phyloP scores from a whole-genome alignment of 2,888 invertebrate genomes.

The Napeogenes sylphis region DNA sequence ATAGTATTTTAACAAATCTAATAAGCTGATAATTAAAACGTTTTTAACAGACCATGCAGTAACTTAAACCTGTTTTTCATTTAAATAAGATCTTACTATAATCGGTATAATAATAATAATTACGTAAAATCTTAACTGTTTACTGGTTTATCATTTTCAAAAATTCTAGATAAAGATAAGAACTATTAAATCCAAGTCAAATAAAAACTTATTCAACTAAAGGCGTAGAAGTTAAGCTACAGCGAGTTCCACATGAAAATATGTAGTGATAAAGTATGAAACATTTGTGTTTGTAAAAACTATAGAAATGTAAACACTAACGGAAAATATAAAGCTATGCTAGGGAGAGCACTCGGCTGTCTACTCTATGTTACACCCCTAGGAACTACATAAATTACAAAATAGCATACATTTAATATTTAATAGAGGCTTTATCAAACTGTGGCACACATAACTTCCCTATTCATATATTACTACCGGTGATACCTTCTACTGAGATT shows the following conservation, averaged over 20 bases:
- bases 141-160: too few relatives aligned
- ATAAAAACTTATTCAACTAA: too few relatives aligned
- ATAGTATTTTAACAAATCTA: too few relatives aligned
- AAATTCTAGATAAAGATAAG: too few relatives aligned
- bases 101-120: too few relatives aligned
- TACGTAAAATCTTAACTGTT: too few relatives aligned
- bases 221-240: not conserved
- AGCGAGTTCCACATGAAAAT: not conserved
- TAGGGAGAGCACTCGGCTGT: conserved; percentile 10
- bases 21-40: too few relatives aligned
- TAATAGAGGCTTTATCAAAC: conserved; percentile 27
- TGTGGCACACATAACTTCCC: conserved; percentile 34
- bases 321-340: conserved; percentile 3
- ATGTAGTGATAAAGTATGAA: not conserved
- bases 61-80: too few relatives aligned
- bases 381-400: conserved; percentile 21
- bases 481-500: conserved; percentile 80
- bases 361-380: conserved; percentile 18
- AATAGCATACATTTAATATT: conserved; percentile 26
- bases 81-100: too few relatives aligned
- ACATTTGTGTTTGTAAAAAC: not conserved
- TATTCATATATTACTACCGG: conserved; percentile 74
- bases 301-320: not conserved
- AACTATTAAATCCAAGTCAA: too few relatives aligned
- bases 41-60: too few relatives aligned